These are phyloP conservation scores for Eupithecia pulchellata DNA, from an alignment of 2,888 invertebrate species.

Conservation along the genomic window DNA sequence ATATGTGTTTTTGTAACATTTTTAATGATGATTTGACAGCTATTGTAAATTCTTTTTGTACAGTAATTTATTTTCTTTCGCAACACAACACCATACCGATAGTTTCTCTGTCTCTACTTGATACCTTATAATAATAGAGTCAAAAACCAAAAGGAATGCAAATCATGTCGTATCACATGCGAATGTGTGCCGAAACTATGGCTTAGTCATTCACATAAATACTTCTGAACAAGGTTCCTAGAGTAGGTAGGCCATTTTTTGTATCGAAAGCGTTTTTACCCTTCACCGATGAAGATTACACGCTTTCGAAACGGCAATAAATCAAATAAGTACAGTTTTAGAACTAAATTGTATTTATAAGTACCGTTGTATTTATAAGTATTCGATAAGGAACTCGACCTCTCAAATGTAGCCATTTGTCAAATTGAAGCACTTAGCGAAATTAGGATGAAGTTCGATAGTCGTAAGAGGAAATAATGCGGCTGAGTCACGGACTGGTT, in stretches of 20 bases:
- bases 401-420: slow-evolving; percentile 41
- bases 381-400: slow-evolving; percentile 44
- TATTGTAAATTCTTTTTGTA: neutral
- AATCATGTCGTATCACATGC: neutral
- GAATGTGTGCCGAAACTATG: neutral
- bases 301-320: slow-evolving; percentile 35
- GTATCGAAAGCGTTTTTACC: slow-evolving; percentile 23
- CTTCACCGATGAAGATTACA: slow-evolving; percentile 29
- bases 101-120: neutral
- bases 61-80: neutral
- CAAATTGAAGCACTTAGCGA: slow-evolving; percentile 47
- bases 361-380: slow-evolving; percentile 43
- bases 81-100: neutral
- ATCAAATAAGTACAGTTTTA: slow-evolving; percentile 35
- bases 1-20: too few relatives aligned
- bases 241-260: slow-evolving; percentile 24
- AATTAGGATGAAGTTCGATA: slow-evolving; percentile 41
- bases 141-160: neutral
- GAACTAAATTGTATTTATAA: slow-evolving; percentile 33
- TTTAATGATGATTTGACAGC: too few relatives aligned
- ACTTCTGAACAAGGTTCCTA: neutral
- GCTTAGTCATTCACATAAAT: slow-evolving; percentile 27
- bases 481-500: slow-evolving; percentile 3
- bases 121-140: neutral
- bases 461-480: slow-evolving; percentile 17